phyloP scores from a whole-genome alignment of 2,113 vertebrate species.

The Dolichotis patagonum region DNA sequence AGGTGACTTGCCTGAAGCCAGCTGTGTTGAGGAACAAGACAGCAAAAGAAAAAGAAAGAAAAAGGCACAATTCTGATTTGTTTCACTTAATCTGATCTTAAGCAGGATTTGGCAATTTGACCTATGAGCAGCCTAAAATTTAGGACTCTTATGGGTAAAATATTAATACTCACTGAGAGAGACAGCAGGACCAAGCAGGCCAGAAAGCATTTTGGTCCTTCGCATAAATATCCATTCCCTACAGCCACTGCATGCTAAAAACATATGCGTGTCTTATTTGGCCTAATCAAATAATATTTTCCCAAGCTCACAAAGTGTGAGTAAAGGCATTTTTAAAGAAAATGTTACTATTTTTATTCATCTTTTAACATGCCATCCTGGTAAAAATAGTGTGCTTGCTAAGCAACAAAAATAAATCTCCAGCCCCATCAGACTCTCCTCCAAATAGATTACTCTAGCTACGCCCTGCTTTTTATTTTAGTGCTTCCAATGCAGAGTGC shows the following conservation, averaged over 20 bases:
- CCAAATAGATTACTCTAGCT: not conserved
- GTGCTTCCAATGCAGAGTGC: not conserved
- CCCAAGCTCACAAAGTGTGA: constrained; percentile 65
- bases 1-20: not conserved
- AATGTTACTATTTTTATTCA: constrained; percentile 59
- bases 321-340: constrained; percentile 32
- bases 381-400: constrained; percentile 45
- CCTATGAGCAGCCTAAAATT: not conserved
- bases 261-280: not conserved
- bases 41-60: not conserved
- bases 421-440: not conserved
- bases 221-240: not conserved
- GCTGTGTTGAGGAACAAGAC: not conserved
- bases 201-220: not conserved
- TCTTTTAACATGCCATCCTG: constrained; percentile 28
- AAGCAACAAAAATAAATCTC: constrained; percentile 16
- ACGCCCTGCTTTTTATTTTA: not conserved
- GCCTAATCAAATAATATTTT: constrained; percentile 56
- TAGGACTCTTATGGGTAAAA: not conserved
- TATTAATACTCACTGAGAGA: not conserved
- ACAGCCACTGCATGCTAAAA: constrained; percentile 17
- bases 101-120: not conserved
- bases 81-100: not conserved
- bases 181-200: too few species aligned
- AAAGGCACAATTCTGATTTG: not conserved